A percentile compares a stretch with the other conserved stretches of the same genome.
Evolutionary conservation across 2,113 vertebrate species (phyloP).

Genomic region (Peromyscus leucopus): DNA sequence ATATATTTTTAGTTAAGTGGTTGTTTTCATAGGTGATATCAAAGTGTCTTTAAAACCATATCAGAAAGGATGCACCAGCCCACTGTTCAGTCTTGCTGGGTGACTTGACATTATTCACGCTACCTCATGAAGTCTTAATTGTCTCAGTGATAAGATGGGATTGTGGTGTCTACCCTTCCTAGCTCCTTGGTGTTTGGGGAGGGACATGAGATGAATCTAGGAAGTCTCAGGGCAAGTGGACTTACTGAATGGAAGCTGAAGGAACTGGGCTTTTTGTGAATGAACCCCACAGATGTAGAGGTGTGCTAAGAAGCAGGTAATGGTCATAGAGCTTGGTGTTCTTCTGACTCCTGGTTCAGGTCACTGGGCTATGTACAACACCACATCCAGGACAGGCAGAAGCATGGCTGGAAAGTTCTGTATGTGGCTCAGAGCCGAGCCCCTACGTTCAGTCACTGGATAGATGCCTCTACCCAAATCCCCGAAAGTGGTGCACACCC

Average conservation of each 20-base stretch:
- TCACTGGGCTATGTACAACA: background rate
- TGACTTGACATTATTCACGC: background rate
- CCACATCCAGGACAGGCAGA: background rate
- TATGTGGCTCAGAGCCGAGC: background rate
- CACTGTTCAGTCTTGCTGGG: background rate
- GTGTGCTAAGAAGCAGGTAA: background rate
- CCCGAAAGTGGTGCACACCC: rapidly evolving
- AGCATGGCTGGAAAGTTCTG: background rate
- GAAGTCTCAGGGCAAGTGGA: background rate
- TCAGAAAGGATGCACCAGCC: background rate
- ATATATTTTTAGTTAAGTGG: background rate
- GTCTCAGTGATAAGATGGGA: background rate
- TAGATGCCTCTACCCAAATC: background rate
- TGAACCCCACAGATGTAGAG: background rate
- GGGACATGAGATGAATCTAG: background rate
- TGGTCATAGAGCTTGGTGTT: background rate
- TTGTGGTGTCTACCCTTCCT: rapidly evolving
- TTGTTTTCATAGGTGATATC: background rate
- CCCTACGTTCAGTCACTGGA: background rate
- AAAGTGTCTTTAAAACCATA: background rate
- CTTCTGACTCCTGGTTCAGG: background rate
- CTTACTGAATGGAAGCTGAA: background rate
- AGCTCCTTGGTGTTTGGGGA: background rate
- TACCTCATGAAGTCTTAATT: background rate
- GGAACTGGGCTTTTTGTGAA: background rate